Evolutionary conservation across 2,113 vertebrate species (phyloP), one percentile per base, ranked within the genome.

Genomic region (Terrapene triunguis): DNA sequence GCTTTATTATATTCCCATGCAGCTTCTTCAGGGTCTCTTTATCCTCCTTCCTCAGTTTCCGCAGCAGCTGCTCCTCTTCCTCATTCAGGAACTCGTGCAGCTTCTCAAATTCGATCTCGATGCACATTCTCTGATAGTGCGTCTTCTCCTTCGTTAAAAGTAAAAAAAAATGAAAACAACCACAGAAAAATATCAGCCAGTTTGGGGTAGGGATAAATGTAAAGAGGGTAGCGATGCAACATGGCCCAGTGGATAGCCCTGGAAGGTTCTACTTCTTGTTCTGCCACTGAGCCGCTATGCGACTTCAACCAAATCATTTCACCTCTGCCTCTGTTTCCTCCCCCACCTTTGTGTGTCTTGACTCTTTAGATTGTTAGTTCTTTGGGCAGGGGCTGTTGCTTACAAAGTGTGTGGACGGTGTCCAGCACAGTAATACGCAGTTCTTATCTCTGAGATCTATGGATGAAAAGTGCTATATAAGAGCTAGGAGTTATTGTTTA

Each of bases 1-100:
- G 38, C 42, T 19, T 91, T 1, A 22, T 10, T 44, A 87, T 12
- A 35, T 96, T 96, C 3, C 76, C 42, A 0, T 92, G 84, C 55
- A 94, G 88, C 82, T 95, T 85, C 88, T 90, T 50, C 85, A 88
- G 11, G 42, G 94, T 84, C 88, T 76, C 78, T 42, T 17, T 44
- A 80, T 97, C 91, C 50, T 94, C 88, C 8, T 78, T 35, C 62
- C 16, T 81, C 91, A 97, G 69, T n/a, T 62, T 86, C 76, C 83
- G 53, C 93, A 94, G 65, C 62, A 97, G 88, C 79, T 48, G 72
- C 21, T 5, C 1, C 50, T 54, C 83, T 82, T 97, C 90, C 8
- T 44, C n/a, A 4, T 5, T n/a, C 44, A 97, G 88, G 35, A 88
- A 89, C 35, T 38, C 80, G 21, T 93, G 81, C 47, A 96, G 44